phyloP scores from a whole-genome alignment of 2,888 invertebrate genomes.

The Melolontha melolontha region DNA sequence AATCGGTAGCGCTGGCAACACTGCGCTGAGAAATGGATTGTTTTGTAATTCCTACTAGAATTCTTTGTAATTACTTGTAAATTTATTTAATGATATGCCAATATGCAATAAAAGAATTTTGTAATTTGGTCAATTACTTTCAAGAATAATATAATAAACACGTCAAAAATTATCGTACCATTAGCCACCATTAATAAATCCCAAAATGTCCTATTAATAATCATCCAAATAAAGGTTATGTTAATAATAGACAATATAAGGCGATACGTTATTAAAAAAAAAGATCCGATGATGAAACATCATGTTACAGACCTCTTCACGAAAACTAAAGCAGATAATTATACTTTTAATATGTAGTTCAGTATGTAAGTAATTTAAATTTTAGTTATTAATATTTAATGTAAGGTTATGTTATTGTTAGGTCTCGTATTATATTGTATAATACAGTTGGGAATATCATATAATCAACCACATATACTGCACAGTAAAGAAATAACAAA shows the following conservation, averaged over 20 bases:
- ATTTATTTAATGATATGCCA: too few relatives aligned
- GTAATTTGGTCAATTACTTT: too few relatives aligned
- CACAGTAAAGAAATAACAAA: conserved; percentile 9
- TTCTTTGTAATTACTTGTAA: too few relatives aligned
- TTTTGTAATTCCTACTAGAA: too few relatives aligned
- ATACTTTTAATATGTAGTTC: conserved; percentile 46
- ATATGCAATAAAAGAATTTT: too few relatives aligned
- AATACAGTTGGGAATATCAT: neutral
- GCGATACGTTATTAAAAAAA: conserved; percentile 24
- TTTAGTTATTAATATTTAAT: conserved; percentile 10
- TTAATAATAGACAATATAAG: conserved; percentile 18
- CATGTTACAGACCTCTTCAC: conserved; percentile 52
- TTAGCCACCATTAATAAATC: too few relatives aligned
- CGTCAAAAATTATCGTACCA: too few relatives aligned
- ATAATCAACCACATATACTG: conserved; percentile 16
- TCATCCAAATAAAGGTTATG: conserved; percentile 29
- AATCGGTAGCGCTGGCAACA: too few relatives aligned
- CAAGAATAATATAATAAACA: too few relatives aligned
- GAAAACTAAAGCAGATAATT: conserved; percentile 52
- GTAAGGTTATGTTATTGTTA: conserved; percentile 45
- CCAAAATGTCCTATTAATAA: conserved; percentile 1
- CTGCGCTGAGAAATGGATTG: neutral
- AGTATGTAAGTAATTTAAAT: conserved; percentile 49
- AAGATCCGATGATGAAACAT: conserved; percentile 40
- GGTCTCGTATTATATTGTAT: conserved; percentile 45